A percentile compares a stretch with the other conserved stretches of the same genome.
phyloP scores from a whole-genome alignment of 2,797 vertebrate genomes.

The Remorina albescens region DNA sequence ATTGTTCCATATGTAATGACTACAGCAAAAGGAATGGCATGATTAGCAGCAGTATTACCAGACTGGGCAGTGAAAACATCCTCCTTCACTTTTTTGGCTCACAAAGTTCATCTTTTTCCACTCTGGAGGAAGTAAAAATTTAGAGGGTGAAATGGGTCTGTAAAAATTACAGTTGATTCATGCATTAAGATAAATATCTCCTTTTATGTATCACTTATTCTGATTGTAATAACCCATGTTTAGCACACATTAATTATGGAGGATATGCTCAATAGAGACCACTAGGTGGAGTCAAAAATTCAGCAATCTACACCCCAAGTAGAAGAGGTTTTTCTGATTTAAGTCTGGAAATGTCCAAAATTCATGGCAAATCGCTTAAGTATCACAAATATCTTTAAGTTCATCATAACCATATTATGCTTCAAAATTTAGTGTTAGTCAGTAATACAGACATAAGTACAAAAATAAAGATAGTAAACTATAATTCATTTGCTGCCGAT shows the following conservation, averaged over 20 bases:
- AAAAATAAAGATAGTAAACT: constrained; percentile 42
- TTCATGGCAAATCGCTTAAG: background rate
- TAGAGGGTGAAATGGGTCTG: background rate
- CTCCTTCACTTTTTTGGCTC: background rate
- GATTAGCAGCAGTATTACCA: too few species aligned
- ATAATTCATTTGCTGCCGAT: background rate
- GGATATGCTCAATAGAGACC: constrained; percentile 9
- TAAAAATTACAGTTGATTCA: background rate
- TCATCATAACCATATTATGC: background rate
- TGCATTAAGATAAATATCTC: background rate
- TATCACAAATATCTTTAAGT: background rate
- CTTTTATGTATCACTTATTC: background rate
- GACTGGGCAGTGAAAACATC: background rate
- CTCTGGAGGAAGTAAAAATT: too few species aligned
- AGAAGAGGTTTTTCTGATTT: background rate
- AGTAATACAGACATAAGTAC: constrained; percentile 21
- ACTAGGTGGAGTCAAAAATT: constrained; percentile 62
- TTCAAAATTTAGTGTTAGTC: too few species aligned
- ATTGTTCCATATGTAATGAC: background rate
- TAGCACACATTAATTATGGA: too few species aligned
- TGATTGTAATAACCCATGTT: background rate
- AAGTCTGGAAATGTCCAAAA: background rate
- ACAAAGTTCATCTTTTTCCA: too few species aligned
- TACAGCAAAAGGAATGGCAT: background rate
- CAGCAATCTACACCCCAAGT: constrained; percentile 19